Percentiles rank a stretch among this genome's conserved stretches.
Evolutionary conservation across 2,888 invertebrate species (phyloP).

Genomic region (Leptinotarsa tumamoca): DNA sequence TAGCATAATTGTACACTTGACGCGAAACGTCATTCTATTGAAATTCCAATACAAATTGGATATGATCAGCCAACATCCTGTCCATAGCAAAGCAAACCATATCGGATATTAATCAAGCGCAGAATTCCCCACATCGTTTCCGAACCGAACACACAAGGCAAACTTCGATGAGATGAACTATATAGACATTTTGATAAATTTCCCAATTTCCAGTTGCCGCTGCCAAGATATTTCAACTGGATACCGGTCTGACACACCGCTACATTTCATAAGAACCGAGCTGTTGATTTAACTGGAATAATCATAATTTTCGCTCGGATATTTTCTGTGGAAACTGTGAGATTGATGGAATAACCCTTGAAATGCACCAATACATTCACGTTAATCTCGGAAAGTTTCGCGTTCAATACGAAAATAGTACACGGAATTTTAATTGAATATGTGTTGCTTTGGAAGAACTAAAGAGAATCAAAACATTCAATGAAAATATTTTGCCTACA

Average conservation of each 20-base stretch:
- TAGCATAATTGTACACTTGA: background rate
- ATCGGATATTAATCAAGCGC: slow-evolving; percentile 19
- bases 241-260: slow-evolving; percentile 38
- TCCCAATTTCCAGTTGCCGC: slow-evolving; percentile 46
- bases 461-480: no score
- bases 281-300: slow-evolving; percentile 34
- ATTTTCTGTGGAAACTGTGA: background rate
- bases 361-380: background rate
- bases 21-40: background rate
- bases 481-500: no score
- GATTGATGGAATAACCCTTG: background rate
- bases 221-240: slow-evolving; percentile 42
- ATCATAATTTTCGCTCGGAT: slow-evolving; percentile 22
- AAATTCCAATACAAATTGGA: slow-evolving; percentile 14
- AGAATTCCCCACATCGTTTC: slow-evolving; percentile 19
- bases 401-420: no score
- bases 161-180: slow-evolving; percentile 40
- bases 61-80: slow-evolving; percentile 21
- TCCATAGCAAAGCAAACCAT: slow-evolving; percentile 13
- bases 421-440: no score
- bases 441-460: no score
- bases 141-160: slow-evolving; percentile 20
- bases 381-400: no score
- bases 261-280: slow-evolving; percentile 40
- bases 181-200: slow-evolving; percentile 50